A percentile compares a stretch with the other conserved stretches of the same genome.
These are phyloP conservation scores for Gnathonemus echidnorhynchus DNA, from an alignment of 2,113 vertebrate species.

Conservation along the genomic window DNA sequence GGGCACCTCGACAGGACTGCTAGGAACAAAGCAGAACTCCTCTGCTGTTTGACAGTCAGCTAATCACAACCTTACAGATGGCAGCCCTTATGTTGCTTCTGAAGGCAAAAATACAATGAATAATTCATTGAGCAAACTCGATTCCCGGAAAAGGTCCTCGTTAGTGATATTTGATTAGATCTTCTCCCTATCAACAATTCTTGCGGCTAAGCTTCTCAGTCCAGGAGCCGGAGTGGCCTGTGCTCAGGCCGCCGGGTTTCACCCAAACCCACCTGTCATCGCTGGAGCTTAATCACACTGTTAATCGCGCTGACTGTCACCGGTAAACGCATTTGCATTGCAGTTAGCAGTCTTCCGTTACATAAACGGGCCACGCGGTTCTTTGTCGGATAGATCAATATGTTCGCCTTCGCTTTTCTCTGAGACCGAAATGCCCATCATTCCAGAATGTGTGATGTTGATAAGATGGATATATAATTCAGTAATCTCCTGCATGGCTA, in stretches of 20 bases:
- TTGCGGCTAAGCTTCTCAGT: neutral
- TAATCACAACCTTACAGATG: conserved; percentile 1
- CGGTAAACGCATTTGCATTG: neutral
- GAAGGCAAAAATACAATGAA: conserved; percentile 8
- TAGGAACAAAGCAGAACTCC: neutral
- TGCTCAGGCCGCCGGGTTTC: neutral
- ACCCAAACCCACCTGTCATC: neutral
- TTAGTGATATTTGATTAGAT: conserved; percentile 14
- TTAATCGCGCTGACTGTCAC: conserved; percentile 7
- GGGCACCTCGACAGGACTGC: neutral
- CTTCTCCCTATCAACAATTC: neutral
- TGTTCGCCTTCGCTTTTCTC: neutral
- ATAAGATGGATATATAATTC: neutral
- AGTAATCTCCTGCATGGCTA: neutral
- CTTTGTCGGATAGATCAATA: conserved; percentile 1
- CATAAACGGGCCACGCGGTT: neutral
- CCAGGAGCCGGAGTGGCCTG: neutral
- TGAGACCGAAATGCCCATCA: neutral
- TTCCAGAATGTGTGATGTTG: neutral
- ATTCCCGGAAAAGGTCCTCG: conserved; percentile 17
- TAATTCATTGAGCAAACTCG: conserved; percentile 3
- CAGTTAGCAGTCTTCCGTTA: neutral
- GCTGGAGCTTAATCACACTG: neutral
- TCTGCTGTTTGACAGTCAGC: neutral
- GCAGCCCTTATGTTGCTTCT: neutral